Conservation (phyloP, 1,140 invertebrate genomes). For the Sitodiplosis mosellana region DNA sequence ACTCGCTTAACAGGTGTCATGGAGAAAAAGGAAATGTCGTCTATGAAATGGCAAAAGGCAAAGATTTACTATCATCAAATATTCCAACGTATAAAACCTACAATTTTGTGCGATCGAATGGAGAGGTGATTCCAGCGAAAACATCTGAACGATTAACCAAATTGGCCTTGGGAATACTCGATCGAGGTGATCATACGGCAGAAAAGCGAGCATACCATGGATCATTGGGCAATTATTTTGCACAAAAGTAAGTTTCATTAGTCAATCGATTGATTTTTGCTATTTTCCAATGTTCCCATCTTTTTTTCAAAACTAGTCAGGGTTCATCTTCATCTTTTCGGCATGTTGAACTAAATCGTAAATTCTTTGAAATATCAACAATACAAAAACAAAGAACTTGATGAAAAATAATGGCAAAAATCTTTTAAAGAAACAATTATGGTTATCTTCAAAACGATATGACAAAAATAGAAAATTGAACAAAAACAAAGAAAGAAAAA, state of each 20-base stretch:
- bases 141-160: slow-evolving; percentile 13
- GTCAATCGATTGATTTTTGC: too few relatives aligned
- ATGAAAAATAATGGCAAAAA: too few relatives aligned
- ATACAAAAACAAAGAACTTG: too few relatives aligned
- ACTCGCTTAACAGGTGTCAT: slow-evolving; percentile 46
- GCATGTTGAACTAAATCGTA: too few relatives aligned
- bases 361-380: too few relatives aligned
- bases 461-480: too few relatives aligned
- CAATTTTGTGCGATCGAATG: slow-evolving; percentile 22
- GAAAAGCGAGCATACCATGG: slow-evolving; percentile 15
- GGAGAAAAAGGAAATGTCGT: slow-evolving; percentile 53
- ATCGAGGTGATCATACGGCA: slow-evolving; percentile 5
- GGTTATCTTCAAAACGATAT: too few relatives aligned
- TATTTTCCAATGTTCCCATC: too few relatives aligned
- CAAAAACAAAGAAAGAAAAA: too few relatives aligned
- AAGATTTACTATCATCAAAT: slow-evolving; percentile 28
- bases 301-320: too few relatives aligned
- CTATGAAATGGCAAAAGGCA: slow-evolving; percentile 38
- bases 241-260: slow-evolving; percentile 17
- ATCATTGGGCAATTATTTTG: slow-evolving; percentile 29
- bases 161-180: slow-evolving; percentile 12
- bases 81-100: slow-evolving; percentile 13
- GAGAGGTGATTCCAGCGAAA: slow-evolving; percentile 16
- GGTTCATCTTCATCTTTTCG: too few relatives aligned
- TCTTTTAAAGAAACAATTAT: too few relatives aligned